These are phyloP conservation scores for Archegozetes longisetosus DNA, from an alignment of 1,140 invertebrate species.

Conservation along the genomic window DNA sequence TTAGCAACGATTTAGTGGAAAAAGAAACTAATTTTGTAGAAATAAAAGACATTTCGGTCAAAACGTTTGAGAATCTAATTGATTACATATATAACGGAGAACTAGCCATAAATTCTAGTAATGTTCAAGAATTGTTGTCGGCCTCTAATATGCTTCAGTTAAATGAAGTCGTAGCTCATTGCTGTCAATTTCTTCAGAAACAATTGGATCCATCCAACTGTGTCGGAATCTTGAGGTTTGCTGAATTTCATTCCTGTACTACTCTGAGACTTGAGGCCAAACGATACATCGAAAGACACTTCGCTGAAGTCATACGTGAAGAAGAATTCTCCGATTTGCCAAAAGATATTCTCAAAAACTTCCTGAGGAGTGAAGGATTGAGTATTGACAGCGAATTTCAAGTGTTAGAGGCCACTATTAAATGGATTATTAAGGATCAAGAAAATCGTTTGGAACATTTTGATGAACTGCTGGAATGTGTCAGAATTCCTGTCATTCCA, in stretches of 20 bases:
- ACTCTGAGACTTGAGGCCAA: conserved; percentile 60
- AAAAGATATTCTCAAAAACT: conserved; percentile 55
- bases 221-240: conserved; percentile 49
- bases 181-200: conserved; percentile 65
- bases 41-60: conserved; percentile 52
- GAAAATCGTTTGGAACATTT: conserved; percentile 58
- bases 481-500: conserved; percentile 68
- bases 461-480: conserved; percentile 65
- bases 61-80: conserved; percentile 54
- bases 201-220: conserved; percentile 69
- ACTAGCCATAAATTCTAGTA: conserved; percentile 43
- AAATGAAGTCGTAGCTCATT: conserved; percentile 64
- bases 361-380: conserved; percentile 70
- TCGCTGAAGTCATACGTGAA: conserved; percentile 54
- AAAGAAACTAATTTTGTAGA: conserved; percentile 50
- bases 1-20: conserved; percentile 63
- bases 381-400: conserved; percentile 80
- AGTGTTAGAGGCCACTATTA: conserved; percentile 73
- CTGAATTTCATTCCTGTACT: conserved; percentile 71
- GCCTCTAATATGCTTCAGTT: conserved; percentile 85
- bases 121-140: conserved; percentile 73
- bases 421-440: conserved; percentile 75
- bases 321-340: conserved; percentile 79
- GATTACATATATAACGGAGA: conserved; percentile 64
- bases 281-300: conserved; percentile 70